phyloP scores from a whole-genome alignment of 2,888 invertebrate species.

The Zelleria hepariella region DNA sequence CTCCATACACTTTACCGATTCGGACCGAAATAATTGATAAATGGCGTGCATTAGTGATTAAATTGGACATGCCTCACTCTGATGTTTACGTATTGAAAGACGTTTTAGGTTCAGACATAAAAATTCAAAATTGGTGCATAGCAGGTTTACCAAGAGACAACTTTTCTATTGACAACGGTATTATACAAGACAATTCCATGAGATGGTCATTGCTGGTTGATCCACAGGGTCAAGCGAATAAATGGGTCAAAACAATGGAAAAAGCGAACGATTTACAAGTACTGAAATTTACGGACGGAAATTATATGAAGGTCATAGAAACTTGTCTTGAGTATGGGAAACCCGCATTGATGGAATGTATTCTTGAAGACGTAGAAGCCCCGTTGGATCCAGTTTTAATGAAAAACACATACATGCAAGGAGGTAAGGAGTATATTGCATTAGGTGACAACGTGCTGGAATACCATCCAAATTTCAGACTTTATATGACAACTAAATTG shows the following conservation, averaged over 20 bases:
- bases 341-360: conserved; percentile 83
- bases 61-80: conserved; percentile 83
- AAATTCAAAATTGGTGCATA: conserved; percentile 89
- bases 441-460: conserved; percentile 84
- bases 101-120: conserved; percentile 87
- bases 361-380: conserved; percentile 83
- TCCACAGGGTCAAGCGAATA: conserved; percentile 88
- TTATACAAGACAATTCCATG: conserved; percentile 84
- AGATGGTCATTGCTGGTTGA: conserved; percentile 87
- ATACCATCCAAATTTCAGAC: conserved; percentile 80
- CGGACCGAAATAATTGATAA: conserved; percentile 73
- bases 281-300: conserved; percentile 80
- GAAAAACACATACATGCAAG: conserved; percentile 82
- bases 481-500: conserved; percentile 87
- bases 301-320: conserved; percentile 83
- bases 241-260: conserved; percentile 89
- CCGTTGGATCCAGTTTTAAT: conserved; percentile 83
- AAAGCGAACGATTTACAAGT: conserved; percentile 78
- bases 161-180: conserved; percentile 88
- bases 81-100: conserved; percentile 78
- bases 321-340: conserved; percentile 82
- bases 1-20: conserved; percentile 84
- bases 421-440: conserved; percentile 80
- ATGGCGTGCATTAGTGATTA: conserved; percentile 81
- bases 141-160: conserved; percentile 84